Evolutionary conservation across 2,888 invertebrate species (phyloP).

Genomic region (Pelosia muscerda): DNA sequence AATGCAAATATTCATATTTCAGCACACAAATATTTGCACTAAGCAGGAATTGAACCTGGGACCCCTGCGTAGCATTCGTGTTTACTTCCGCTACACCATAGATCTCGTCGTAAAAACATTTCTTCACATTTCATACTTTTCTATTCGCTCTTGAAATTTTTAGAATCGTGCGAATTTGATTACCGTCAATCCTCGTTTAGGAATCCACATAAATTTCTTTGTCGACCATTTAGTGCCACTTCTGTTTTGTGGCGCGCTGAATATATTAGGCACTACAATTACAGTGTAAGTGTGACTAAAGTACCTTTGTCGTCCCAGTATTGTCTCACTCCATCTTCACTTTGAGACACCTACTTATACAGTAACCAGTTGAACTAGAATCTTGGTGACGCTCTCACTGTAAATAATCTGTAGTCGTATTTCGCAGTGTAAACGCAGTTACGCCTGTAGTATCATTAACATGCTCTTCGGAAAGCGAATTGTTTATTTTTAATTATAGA

Average conservation of each 20-base stretch:
- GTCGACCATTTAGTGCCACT: conserved; percentile 41
- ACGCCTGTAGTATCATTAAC: background rate
- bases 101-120: no score
- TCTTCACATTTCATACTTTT: no score
- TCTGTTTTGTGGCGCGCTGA: conserved; percentile 48
- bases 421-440: background rate
- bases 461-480: background rate
- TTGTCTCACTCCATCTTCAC: background rate
- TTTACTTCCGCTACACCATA: no score
- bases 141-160: background rate
- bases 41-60: no score
- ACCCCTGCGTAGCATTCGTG: no score
- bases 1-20: no score
- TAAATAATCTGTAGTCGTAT: background rate
- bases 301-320: conserved; percentile 1
- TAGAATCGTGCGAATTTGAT: conserved; percentile 23
- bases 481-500: background rate
- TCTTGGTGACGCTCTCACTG: background rate
- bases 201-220: conserved; percentile 38
- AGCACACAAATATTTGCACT: no score
- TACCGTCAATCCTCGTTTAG: conserved; percentile 21
- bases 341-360: background rate
- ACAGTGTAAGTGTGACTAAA: conserved; percentile 48
- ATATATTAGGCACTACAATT: conserved; percentile 54
- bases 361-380: background rate